Conservation (phyloP, 2,888 invertebrate species). For the Hoplodrina blanda region DNA sequence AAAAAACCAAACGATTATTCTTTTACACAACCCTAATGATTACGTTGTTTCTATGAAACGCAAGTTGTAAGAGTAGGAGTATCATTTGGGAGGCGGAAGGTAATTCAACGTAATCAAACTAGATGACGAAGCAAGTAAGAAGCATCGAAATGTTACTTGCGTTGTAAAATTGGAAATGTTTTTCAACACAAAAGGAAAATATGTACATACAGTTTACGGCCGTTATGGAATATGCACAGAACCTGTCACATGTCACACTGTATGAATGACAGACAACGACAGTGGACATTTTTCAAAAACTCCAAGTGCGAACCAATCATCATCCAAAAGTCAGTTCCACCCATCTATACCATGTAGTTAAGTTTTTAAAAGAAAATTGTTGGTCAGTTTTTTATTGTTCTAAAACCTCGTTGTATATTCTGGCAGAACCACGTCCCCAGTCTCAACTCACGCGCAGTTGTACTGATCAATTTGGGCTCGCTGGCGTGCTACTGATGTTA, state of each 20-base stretch:
- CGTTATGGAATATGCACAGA: too few species aligned
- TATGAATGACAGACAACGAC: too few species aligned
- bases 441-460: not conserved
- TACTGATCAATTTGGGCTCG: conserved; percentile 71
- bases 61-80: not conserved
- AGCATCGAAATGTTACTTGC: conserved; percentile 15
- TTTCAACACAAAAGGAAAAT: too few species aligned
- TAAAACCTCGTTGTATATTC: not conserved
- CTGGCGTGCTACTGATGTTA: conserved; percentile 58
- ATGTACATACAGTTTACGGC: too few species aligned
- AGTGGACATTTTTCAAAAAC: too few species aligned
- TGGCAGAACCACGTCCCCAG: conserved; percentile 32
- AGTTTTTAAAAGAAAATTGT: too few species aligned
- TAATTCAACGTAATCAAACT: conserved; percentile 45
- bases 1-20: not conserved
- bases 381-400: too few species aligned
- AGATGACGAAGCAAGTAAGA: conserved; percentile 36
- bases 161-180: conserved; percentile 10
- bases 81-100: conserved; percentile 19
- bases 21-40: conserved; percentile 5
- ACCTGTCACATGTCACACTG: too few species aligned
- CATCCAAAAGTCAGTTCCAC: too few species aligned
- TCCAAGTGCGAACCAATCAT: too few species aligned
- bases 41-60: conserved; percentile 26
- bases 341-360: too few species aligned